Conservation (phyloP, 2,888 invertebrate genomes). For the Coelinius sp. region DNA sequence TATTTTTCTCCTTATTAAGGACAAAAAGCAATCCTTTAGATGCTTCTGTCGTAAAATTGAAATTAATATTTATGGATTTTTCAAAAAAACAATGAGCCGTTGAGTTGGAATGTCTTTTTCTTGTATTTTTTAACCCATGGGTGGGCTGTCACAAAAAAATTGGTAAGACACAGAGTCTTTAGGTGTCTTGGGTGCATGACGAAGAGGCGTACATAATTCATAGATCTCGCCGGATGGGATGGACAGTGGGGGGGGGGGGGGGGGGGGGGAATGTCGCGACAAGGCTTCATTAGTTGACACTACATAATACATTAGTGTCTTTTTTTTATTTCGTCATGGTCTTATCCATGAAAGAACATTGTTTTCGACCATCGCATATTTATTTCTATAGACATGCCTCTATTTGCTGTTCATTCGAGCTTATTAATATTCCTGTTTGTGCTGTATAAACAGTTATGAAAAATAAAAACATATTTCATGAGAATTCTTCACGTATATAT, state of each 20-base stretch:
- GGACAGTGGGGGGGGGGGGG: neutral
- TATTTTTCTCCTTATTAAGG: conserved; percentile 22
- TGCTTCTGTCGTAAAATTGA: neutral
- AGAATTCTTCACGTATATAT: neutral
- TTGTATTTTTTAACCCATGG: conserved; percentile 3
- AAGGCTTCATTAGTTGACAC: neutral
- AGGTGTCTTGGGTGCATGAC: conserved; percentile 29
- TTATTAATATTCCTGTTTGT: neutral
- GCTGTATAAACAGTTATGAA: neutral
- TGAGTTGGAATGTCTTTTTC: neutral
- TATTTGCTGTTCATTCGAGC: conserved; percentile 8
- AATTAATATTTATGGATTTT: conserved; percentile 12
- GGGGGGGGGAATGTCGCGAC: conserved; percentile 5
- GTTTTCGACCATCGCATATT: neutral
- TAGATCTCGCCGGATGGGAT: conserved; percentile 37
- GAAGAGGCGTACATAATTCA: conserved; percentile 45
- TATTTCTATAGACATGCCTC: neutral
- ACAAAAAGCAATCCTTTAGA: conserved; percentile 19
- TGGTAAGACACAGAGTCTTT: neutral
- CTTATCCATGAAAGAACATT: neutral
- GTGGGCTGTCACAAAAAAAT: neutral
- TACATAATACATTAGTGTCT: neutral
- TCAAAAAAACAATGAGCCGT: neutral
- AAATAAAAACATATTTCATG: neutral
- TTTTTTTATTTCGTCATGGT: conserved; percentile 10